phyloP scores from a whole-genome alignment of 1,140 invertebrate genomes.

The Diorhabda carinulata region DNA sequence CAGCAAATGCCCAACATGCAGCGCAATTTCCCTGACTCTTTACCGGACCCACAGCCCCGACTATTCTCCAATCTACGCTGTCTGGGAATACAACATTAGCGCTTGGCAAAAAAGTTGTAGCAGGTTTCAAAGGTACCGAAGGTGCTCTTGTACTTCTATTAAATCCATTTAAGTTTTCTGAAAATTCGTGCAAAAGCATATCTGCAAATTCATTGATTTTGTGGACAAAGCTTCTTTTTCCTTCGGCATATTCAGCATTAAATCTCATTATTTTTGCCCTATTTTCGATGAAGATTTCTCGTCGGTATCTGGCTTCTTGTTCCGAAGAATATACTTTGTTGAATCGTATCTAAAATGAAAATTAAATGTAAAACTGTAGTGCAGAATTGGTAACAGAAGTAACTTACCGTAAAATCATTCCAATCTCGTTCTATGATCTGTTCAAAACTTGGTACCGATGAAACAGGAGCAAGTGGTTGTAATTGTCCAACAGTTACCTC shows the following conservation, averaged over 20 bases:
- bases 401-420: neutral
- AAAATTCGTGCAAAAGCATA: slow-evolving; percentile 79
- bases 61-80: slow-evolving; percentile 40
- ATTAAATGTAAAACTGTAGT: neutral
- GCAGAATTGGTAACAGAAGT: neutral
- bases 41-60: slow-evolving; percentile 40
- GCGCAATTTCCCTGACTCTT: slow-evolving; percentile 45
- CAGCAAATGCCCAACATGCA: slow-evolving; percentile 58
- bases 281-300: slow-evolving; percentile 85
- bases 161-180: slow-evolving; percentile 73
- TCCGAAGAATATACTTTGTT: slow-evolving; percentile 65
- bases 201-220: slow-evolving; percentile 73
- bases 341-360: slow-evolving; percentile 55
- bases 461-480: neutral
- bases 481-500: too few relatives aligned
- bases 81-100: slow-evolving; percentile 39
- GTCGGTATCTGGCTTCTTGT: slow-evolving; percentile 71
- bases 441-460: neutral
- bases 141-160: slow-evolving; percentile 54
- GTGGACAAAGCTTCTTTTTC: slow-evolving; percentile 61
- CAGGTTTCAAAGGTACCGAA: slow-evolving; percentile 14
- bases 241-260: slow-evolving; percentile 66
- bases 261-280: slow-evolving; percentile 78
- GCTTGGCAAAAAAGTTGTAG: slow-evolving; percentile 36
- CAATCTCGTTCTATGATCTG: neutral